A percentile compares a stretch with the other conserved stretches of the same genome.
These are phyloP conservation scores for Ailurus styani DNA, from an alignment of 2,113 vertebrate genomes.

Conservation along the genomic window DNA sequence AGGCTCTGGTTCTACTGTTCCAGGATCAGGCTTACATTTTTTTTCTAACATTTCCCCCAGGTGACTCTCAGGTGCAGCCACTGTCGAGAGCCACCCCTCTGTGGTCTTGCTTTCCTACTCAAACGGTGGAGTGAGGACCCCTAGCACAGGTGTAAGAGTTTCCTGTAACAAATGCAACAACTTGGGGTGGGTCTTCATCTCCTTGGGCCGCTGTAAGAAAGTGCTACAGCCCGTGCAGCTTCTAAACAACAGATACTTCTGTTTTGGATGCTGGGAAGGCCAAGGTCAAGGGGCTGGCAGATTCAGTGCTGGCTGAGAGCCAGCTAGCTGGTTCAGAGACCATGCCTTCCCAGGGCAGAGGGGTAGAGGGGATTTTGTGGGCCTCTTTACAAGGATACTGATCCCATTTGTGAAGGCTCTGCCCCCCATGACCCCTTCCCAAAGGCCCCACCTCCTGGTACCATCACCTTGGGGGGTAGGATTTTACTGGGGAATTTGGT, in stretches of 20 bases:
- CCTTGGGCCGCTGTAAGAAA: background rate
- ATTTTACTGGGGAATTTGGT: background rate
- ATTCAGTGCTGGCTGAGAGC: background rate
- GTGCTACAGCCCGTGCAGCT: fast-evolving
- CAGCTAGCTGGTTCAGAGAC: background rate
- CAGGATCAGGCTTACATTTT: background rate
- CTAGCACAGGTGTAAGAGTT: background rate
- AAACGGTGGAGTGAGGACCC: background rate
- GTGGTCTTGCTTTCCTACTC: background rate
- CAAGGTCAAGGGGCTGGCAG: background rate
- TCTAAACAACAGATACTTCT: background rate
- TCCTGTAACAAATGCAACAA: background rate
- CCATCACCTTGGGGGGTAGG: background rate
- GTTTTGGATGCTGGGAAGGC: background rate
- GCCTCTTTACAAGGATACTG: background rate
- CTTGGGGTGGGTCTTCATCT: background rate
- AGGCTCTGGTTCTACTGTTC: background rate
- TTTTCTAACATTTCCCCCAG: background rate
- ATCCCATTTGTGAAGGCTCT: background rate
- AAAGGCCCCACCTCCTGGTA: background rate
- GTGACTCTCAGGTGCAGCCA: background rate
- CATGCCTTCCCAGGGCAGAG: background rate
- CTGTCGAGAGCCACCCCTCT: background rate
- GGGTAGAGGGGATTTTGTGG: background rate
- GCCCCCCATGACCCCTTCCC: background rate